Percentiles rank a stretch among this genome's conserved stretches.
phyloP scores from a whole-genome alignment of 2,888 invertebrate species.

The Cremastobaeus sp. region DNA sequence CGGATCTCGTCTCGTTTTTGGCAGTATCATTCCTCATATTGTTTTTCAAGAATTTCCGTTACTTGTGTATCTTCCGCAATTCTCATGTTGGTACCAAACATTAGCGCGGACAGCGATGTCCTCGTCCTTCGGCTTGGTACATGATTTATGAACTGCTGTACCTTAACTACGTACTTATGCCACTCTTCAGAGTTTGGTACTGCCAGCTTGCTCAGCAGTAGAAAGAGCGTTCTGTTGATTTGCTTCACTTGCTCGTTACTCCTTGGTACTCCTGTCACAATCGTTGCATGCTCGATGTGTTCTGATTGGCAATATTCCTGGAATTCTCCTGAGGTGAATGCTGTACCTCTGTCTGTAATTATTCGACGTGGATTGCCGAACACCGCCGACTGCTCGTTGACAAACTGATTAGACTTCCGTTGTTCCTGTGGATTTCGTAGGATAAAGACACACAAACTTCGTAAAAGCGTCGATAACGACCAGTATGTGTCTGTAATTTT shows the following conservation, averaged over 20 bases:
- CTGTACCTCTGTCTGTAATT: background rate
- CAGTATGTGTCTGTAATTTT: background rate
- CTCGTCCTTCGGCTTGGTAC: background rate
- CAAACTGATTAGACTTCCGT: background rate
- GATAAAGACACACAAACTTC: background rate
- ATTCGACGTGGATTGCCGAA: background rate
- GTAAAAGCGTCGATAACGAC: background rate
- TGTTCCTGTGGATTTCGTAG: background rate
- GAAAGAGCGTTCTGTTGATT: background rate
- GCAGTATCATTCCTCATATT: background rate
- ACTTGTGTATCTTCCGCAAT: background rate
- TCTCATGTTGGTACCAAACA: background rate
- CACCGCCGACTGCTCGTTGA: background rate
- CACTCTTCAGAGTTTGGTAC: background rate
- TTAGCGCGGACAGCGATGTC: background rate
- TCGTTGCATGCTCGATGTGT: background rate
- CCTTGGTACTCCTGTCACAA: background rate
- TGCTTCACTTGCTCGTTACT: background rate
- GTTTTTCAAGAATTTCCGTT: background rate
- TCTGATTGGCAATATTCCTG: background rate
- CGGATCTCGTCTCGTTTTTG: slow-evolving; percentile 7
- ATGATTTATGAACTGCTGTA: background rate
- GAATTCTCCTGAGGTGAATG: background rate
- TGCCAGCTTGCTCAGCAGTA: background rate
- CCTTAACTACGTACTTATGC: background rate